Evolutionary conservation across 2,888 invertebrate species (phyloP).

Genomic region (Metallyticus violacea): DNA sequence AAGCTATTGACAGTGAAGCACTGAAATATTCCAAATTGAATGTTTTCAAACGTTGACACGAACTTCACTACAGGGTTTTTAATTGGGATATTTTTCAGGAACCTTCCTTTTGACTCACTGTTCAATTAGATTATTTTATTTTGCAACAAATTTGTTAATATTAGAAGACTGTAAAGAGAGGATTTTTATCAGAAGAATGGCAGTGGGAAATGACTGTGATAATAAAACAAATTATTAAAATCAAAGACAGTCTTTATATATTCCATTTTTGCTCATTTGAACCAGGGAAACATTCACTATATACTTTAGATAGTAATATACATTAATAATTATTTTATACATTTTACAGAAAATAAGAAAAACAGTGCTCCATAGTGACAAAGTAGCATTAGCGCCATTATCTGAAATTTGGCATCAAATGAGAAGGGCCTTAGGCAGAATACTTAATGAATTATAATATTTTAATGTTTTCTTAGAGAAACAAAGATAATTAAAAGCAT

Average conservation of each 20-base stretch:
- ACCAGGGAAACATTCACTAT: neutral
- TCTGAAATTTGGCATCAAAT: neutral
- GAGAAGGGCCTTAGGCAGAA: neutral
- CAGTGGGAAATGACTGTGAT: too few relatives aligned
- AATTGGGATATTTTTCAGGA: too few relatives aligned
- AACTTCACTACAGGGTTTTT: too few relatives aligned
- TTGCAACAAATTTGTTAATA: too few relatives aligned
- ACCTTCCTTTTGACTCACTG: too few relatives aligned
- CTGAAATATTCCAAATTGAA: too few relatives aligned
- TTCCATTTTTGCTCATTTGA: neutral
- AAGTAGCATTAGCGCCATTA: neutral
- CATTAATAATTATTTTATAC: neutral
- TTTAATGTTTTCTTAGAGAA: neutral
- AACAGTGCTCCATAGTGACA: neutral
- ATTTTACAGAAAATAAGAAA: neutral
- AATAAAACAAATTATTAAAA: neutral
- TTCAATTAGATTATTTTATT: too few relatives aligned
- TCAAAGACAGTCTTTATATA: neutral
- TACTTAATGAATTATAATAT: neutral
- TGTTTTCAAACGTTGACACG: too few relatives aligned
- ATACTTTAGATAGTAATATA: neutral
- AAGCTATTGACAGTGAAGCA: too few relatives aligned
- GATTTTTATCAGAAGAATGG: too few relatives aligned
- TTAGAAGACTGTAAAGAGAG: too few relatives aligned
- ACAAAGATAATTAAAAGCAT: neutral